Conservation (phyloP, 2,797 vertebrate genomes). For the Leptoclinus maculatus region DNA sequence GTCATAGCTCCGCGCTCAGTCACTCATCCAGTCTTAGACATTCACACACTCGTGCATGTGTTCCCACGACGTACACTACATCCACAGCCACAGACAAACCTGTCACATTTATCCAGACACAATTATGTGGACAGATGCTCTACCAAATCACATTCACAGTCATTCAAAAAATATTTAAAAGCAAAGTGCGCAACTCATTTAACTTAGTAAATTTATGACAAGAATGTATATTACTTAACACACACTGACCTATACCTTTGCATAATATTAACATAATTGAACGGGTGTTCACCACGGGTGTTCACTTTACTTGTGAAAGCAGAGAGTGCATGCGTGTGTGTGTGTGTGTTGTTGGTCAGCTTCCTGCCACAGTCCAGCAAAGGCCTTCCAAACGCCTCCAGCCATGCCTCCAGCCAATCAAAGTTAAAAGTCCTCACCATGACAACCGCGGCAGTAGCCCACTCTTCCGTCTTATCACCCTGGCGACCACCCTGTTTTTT, state of each 20-base stretch:
- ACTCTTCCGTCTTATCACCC: constrained; percentile 46
- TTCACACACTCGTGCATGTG: constrained; percentile 17
- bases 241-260: neutral
- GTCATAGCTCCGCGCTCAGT: constrained; percentile 71
- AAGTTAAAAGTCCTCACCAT: constrained; percentile 69
- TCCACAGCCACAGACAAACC: constrained; percentile 9
- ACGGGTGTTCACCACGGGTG: neutral
- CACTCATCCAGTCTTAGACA: constrained; percentile 60
- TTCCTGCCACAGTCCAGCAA: constrained; percentile 49
- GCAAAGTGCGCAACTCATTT: neutral
- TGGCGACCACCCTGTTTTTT: constrained; percentile 41
- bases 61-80: constrained; percentile 1
- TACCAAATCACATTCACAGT: neutral
- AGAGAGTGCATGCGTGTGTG: neutral
- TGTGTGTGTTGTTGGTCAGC: constrained; percentile 37
- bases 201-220: neutral
- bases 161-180: neutral
- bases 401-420: constrained; percentile 70
- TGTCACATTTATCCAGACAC: constrained; percentile 2
- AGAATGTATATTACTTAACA: neutral
- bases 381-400: constrained; percentile 61
- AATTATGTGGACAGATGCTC: neutral
- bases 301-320: neutral
- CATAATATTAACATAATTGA: neutral
- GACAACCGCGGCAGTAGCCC: constrained; percentile 58